Evolutionary conservation across 2,888 invertebrate genomes (phyloP).

Genomic region (Eupithecia tripunctaria): DNA sequence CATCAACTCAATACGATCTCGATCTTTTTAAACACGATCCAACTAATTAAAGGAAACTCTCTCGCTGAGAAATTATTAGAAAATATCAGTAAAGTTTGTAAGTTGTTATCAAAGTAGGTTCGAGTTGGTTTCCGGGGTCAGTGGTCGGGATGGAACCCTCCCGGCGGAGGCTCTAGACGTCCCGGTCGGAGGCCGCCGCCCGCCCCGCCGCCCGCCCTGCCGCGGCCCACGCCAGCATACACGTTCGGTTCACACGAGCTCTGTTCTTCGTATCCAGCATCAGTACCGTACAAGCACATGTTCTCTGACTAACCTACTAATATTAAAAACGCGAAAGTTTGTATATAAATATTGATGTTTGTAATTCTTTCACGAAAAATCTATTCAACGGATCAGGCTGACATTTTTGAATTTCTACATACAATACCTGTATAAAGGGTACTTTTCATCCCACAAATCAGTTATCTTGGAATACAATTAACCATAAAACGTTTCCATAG

Average conservation of each 20-base stretch:
- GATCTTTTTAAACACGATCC: background rate
- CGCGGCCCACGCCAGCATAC: background rate
- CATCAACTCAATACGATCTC: too few relatives aligned
- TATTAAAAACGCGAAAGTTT: too few relatives aligned
- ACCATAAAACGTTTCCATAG: too few relatives aligned
- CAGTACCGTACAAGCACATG: background rate
- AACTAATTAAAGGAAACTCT: background rate
- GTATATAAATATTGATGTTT: too few relatives aligned
- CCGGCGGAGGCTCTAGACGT: too few relatives aligned
- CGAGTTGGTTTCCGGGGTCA: conserved; percentile 13
- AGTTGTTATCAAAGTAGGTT: conserved; percentile 21
- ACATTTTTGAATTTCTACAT: too few relatives aligned
- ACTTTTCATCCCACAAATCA: too few relatives aligned
- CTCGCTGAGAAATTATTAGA: conserved; percentile 22
- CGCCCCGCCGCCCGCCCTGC: conserved; percentile 35
- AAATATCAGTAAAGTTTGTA: conserved; percentile 18
- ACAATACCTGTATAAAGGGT: too few relatives aligned
- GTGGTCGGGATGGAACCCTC: too few relatives aligned
- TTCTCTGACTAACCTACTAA: background rate
- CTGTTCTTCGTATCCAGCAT: background rate
- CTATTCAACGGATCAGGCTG: too few relatives aligned
- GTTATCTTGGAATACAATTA: too few relatives aligned
- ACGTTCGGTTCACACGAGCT: background rate
- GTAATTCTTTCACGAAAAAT: too few relatives aligned
- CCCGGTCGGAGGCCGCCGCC: background rate